These are phyloP conservation scores for Excalfactoria chinensis DNA, from an alignment of 2,113 vertebrate species.

Conservation along the genomic window DNA sequence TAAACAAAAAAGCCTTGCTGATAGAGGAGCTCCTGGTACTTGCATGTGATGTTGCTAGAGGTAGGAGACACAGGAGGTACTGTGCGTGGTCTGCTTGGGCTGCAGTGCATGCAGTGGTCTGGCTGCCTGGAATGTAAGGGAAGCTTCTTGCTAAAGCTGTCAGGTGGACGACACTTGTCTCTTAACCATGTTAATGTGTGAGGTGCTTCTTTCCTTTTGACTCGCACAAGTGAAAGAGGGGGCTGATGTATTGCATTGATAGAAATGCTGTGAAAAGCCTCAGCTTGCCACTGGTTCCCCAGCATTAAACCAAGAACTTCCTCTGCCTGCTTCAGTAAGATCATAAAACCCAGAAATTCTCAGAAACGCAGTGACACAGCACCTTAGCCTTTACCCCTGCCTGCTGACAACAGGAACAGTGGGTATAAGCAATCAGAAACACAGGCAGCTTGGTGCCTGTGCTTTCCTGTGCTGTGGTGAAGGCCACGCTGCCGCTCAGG, in stretches of 20 bases:
- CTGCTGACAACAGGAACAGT: neutral
- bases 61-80: accelerated
- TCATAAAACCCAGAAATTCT: neutral
- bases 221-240: neutral
- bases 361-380: neutral
- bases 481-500: accelerated
- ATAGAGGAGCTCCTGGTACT: neutral
- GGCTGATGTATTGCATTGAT: neutral
- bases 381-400: neutral
- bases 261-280: neutral
- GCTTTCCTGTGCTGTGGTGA: neutral
- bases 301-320: neutral
- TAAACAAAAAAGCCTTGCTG: neutral
- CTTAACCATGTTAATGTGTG: neutral
- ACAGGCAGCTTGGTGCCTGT: neutral
- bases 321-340: neutral
- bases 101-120: accelerated
- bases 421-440: neutral
- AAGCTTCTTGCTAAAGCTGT: neutral
- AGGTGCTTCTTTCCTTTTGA: neutral
- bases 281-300: accelerated
- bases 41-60: accelerated
- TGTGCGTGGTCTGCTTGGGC: accelerated
- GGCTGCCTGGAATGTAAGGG: neutral
- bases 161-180: neutral